Evolutionary conservation across 2,113 vertebrate genomes (phyloP).

Genomic region (Puffinus mauretanicus): DNA sequence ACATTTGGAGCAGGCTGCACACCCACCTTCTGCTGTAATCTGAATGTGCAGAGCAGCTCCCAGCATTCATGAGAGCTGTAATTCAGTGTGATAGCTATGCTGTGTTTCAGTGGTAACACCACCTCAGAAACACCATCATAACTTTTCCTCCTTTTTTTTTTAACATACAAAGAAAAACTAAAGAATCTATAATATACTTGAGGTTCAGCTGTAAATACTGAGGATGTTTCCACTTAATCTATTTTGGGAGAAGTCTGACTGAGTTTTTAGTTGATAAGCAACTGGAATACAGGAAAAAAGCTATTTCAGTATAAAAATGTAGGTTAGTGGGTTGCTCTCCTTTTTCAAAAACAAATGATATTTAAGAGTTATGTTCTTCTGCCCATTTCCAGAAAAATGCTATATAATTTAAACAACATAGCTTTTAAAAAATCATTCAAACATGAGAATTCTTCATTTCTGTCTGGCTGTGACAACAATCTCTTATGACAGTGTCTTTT

Average conservation of each 20-base stretch:
- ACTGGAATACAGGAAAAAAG: neutral
- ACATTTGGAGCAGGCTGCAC: neutral
- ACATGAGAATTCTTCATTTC: neutral
- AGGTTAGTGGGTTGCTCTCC: neutral
- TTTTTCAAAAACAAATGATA: neutral
- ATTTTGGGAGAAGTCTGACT: neutral
- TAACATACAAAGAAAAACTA: neutral
- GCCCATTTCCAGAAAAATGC: neutral
- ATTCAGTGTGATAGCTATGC: neutral
- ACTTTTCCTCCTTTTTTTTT: neutral
- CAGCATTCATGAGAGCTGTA: neutral
- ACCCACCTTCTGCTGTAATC: neutral
- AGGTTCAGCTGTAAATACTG: neutral
- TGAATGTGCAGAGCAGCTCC: neutral
- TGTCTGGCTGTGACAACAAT: neutral
- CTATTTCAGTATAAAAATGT: neutral
- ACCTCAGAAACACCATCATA: neutral
- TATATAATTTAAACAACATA: neutral
- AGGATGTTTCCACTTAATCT: neutral
- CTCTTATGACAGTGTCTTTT: neutral
- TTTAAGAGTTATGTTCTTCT: neutral
- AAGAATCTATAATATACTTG: neutral
- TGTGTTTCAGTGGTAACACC: neutral
- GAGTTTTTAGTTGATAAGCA: neutral
- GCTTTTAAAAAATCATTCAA: neutral